These are phyloP conservation scores for Polyommatus icarus DNA, from an alignment of 2,888 invertebrate genomes.

Conservation along the genomic window DNA sequence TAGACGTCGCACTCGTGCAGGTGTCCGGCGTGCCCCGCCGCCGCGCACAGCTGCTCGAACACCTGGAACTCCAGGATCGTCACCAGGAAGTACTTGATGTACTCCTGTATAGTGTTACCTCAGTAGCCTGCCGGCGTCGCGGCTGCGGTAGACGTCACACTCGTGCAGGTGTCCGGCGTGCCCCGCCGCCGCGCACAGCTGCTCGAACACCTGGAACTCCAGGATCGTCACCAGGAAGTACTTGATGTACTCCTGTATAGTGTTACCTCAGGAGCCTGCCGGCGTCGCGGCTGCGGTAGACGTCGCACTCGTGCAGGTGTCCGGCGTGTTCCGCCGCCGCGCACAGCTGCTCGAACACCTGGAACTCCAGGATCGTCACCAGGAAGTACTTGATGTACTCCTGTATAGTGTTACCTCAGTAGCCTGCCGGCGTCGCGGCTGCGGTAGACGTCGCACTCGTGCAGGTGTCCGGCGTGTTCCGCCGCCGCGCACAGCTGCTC, in stretches of 20 bases:
- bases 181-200: slow-evolving; percentile 86
- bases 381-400: slow-evolving; percentile 89
- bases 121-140: slow-evolving; percentile 88
- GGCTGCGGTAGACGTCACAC: slow-evolving; percentile 90
- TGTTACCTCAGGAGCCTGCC: slow-evolving; percentile 86
- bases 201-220: slow-evolving; percentile 92
- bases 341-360: slow-evolving; percentile 90
- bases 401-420: slow-evolving; percentile 79
- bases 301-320: slow-evolving; percentile 89
- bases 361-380: slow-evolving; percentile 90
- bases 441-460: slow-evolving; percentile 90
- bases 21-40: slow-evolving; percentile 85
- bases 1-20: slow-evolving; percentile 91
- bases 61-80: slow-evolving; percentile 92
- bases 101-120: slow-evolving; percentile 78
- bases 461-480: slow-evolving; percentile 86
- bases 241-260: slow-evolving; percentile 80
- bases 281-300: slow-evolving; percentile 89
- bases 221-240: slow-evolving; percentile 91
- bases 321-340: slow-evolving; percentile 85
- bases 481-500: slow-evolving; percentile 87
- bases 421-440: slow-evolving; percentile 89
- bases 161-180: slow-evolving; percentile 87
- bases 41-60: slow-evolving; percentile 87
- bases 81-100: slow-evolving; percentile 89